Evolutionary conservation across 1,140 invertebrate genomes (phyloP).

Genomic region (Muscidifurax raptorellus): DNA sequence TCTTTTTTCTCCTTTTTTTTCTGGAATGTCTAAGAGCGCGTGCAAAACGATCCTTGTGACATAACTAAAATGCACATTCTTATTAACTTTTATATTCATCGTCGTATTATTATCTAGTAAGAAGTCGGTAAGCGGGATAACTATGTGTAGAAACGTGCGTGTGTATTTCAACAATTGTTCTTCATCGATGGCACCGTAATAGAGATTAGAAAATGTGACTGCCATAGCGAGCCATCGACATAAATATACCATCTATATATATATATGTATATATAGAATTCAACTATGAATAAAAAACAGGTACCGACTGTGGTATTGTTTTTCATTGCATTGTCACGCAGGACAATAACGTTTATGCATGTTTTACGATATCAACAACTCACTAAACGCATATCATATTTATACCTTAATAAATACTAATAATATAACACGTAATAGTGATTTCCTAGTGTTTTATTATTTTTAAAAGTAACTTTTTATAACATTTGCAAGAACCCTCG

Average conservation of each 20-base stretch:
- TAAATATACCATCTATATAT: slow-evolving; percentile 1
- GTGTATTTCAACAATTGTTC: slow-evolving; percentile 41
- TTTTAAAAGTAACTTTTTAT: not conserved
- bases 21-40: slow-evolving; percentile 44
- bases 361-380: not conserved
- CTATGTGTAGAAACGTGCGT: slow-evolving; percentile 13
- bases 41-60: slow-evolving; percentile 20
- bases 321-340: slow-evolving; percentile 20
- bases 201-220: slow-evolving; percentile 25
- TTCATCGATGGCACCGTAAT: slow-evolving; percentile 33
- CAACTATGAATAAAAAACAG: slow-evolving; percentile 35
- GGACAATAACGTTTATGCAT: not conserved
- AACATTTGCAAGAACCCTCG: not conserved
- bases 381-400: not conserved
- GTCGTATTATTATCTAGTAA: slow-evolving; percentile 27
- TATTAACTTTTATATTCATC: not conserved
- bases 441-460: not conserved
- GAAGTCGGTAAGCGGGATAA: not conserved
- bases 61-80: slow-evolving; percentile 36
- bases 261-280: slow-evolving; percentile 25
- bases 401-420: not conserved
- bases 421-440: not conserved
- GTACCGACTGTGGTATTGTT: not conserved
- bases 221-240: slow-evolving; percentile 27
- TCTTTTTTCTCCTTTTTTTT: slow-evolving; percentile 22